Conservation (phyloP, 2,888 invertebrate genomes). For the Xylota sylvarum region DNA sequence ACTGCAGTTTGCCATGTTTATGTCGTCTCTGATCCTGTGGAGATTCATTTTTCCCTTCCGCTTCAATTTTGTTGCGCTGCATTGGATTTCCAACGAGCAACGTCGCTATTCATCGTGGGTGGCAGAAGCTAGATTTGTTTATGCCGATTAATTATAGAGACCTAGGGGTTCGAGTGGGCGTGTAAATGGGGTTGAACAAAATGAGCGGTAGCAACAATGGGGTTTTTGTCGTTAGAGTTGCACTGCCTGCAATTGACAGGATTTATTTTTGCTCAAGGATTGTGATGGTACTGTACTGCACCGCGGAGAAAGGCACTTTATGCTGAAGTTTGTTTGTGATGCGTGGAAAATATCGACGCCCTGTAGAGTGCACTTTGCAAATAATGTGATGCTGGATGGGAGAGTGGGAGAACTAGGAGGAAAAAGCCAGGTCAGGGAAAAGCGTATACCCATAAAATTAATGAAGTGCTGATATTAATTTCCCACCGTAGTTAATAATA, state of each 20-base stretch:
- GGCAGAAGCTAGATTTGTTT: slow-evolving; percentile 44
- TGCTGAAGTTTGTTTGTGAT: not conserved
- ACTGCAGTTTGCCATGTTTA: slow-evolving; percentile 26
- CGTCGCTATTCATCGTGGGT: slow-evolving; percentile 27
- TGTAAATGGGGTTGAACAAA: not conserved
- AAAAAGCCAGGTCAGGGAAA: not conserved
- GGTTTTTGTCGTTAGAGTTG: slow-evolving; percentile 32
- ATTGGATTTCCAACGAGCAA: slow-evolving; percentile 10
- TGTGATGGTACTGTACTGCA: not conserved
- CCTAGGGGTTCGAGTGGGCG: slow-evolving; percentile 8
- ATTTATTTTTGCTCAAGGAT: slow-evolving; percentile 47
- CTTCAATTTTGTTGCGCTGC: slow-evolving; percentile 11
- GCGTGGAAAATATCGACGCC: not conserved
- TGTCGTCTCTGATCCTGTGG: not conserved
- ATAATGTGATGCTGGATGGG: not conserved
- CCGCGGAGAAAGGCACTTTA: slow-evolving; percentile 6
- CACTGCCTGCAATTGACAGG: slow-evolving; percentile 42
- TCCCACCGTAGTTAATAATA: slow-evolving; percentile 31
- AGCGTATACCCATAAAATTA: slow-evolving; percentile 3
- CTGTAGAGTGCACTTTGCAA: slow-evolving; percentile 18
- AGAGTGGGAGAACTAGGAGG: not conserved
- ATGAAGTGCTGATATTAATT: slow-evolving; percentile 51
- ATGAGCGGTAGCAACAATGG: slow-evolving; percentile 20
- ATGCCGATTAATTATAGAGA: slow-evolving; percentile 57
- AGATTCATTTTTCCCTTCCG: slow-evolving; percentile 1